Percentiles rank a stretch among this genome's conserved stretches.
These are phyloP conservation scores for Caenorhabditis sp. DNA, from an alignment of 2,888 invertebrate species.

Conservation along the genomic window DNA sequence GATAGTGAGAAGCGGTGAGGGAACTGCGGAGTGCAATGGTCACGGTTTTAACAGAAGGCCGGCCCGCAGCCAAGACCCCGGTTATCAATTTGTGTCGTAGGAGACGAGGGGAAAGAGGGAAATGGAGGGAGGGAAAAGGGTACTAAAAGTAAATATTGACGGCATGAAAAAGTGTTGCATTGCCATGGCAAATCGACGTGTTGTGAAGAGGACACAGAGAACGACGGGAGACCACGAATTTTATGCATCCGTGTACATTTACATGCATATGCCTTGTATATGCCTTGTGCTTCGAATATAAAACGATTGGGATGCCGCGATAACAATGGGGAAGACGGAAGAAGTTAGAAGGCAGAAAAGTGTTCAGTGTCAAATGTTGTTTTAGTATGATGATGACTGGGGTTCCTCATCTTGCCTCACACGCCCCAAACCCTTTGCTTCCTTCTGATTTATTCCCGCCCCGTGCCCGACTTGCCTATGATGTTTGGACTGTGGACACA, in stretches of 20 bases:
- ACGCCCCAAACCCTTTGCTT: too few relatives aligned
- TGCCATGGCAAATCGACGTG: not conserved
- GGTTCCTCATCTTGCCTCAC: too few relatives aligned
- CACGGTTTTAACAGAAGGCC: constrained; percentile 30
- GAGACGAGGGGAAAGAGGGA: too few relatives aligned
- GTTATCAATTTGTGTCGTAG: constrained; percentile 53
- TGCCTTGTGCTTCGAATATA: not conserved
- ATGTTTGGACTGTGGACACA: constrained; percentile 50
- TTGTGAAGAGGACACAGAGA: not conserved
- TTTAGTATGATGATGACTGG: too few relatives aligned
- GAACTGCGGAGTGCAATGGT: not conserved
- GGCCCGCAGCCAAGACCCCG: too few relatives aligned
- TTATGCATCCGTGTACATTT: not conserved
- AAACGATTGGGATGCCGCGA: not conserved
- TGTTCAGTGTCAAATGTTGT: constrained; percentile 19
- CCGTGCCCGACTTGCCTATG: constrained; percentile 37
- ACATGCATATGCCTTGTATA: constrained; percentile 7
- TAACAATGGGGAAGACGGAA: not conserved
- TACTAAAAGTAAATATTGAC: constrained; percentile 47
- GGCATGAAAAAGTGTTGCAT: not conserved
- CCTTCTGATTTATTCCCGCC: constrained; percentile 42
- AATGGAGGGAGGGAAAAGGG: constrained; percentile 25
- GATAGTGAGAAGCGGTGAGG: constrained; percentile 5
- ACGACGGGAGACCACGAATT: not conserved
- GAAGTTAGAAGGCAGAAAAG: not conserved